Evolutionary conservation across 2,113 vertebrate species (phyloP).

Genomic region (Montifringilla adamsi): DNA sequence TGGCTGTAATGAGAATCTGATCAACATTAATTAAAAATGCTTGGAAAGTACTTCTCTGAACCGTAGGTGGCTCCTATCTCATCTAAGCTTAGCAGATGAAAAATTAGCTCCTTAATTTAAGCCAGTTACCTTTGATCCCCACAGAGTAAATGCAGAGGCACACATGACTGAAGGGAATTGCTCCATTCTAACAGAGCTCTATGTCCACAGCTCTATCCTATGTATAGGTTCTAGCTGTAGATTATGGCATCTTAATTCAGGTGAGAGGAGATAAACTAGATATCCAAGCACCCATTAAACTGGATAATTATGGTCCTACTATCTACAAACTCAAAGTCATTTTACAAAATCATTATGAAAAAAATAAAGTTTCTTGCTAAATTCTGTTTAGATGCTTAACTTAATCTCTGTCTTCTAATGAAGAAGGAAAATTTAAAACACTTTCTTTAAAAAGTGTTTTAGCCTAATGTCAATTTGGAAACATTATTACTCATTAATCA

Average conservation of each 20-base stretch:
- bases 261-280: not conserved
- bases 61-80: not conserved
- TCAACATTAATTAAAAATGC: slow-evolving; percentile 32
- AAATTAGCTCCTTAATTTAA: slow-evolving; percentile 43
- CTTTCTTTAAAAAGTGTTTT: not conserved
- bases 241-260: not conserved
- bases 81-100: not conserved
- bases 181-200: not conserved
- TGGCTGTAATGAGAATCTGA: slow-evolving; percentile 16
- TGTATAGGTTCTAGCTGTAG: not conserved
- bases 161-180: not conserved
- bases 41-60: not conserved
- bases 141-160: not conserved
- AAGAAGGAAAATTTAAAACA: not conserved
- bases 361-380: not conserved
- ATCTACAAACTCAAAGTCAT: not conserved
- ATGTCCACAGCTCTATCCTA: not conserved
- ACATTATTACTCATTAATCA: not conserved
- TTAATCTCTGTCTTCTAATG: not conserved
- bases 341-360: not conserved
- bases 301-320: not conserved
- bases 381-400: not conserved
- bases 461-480: not conserved
- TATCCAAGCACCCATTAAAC: not conserved
- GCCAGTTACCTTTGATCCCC: not conserved